Evolutionary conservation across 2,113 vertebrate genomes (phyloP), one percentile per base, ranked within the genome.

Genomic region (Hirundichthys speculiger): DNA sequence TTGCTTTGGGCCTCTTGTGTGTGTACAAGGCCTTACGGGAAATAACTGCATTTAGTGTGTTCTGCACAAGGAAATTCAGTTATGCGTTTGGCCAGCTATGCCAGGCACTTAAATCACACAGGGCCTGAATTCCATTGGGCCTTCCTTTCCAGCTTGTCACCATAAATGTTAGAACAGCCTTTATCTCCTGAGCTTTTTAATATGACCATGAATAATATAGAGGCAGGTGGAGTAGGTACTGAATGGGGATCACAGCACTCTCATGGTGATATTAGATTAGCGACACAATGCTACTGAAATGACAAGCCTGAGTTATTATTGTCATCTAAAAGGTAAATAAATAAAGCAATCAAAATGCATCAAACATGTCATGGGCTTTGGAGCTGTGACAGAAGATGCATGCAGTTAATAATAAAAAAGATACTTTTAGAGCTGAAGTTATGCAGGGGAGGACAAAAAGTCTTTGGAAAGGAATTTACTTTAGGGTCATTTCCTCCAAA

Each of bases 81-180:
- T 75, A 46, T 75, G 56, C 74, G 78, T 86, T 84, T 80, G 75
- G 39, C 80, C 85, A 88, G 76, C 72, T 86, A 73, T 89, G 82
- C 82, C 85, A 78, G 79, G 53, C 57, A 73, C 73, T 79, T 86
- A 86, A 85, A 84, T 79, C 86, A 73, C 73, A 75, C 47, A 72
- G 75, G 79, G 55, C 25, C 73, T 42, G 30, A 68, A 83, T 55
- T 75, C 73, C 65, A 63, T 61, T 27, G 69, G 75, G 69, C 51
- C 55, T 47, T 34, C 51, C 52, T 47, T 34, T 68, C 60, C 57
- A 7, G 50, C 39, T 75, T 75, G 85, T 84, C 80, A 75, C 79
- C 69, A 34, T 74, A 64, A 83, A 89, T 89, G 80, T 79, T 77
- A 79, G 82, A 69, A 65, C 60, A 22, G 56, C 48, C 60, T 83